phyloP scores from a whole-genome alignment of 2,797 vertebrate species.

The Sebastes kiyomatsui region DNA sequence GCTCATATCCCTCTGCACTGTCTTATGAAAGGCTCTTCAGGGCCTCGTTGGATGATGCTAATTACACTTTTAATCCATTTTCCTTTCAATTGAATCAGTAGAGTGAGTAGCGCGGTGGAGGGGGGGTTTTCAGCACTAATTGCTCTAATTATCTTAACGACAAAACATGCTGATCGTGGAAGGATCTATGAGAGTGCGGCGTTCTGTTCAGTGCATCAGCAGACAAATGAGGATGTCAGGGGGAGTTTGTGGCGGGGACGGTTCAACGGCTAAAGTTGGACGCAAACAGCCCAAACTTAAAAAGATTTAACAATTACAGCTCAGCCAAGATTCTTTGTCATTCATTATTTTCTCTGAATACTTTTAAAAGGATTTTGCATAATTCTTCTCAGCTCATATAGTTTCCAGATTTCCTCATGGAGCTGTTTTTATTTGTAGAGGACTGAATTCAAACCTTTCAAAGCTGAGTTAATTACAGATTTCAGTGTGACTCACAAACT shows the following conservation, averaged over 20 bases:
- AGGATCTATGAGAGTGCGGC: constrained; percentile 31
- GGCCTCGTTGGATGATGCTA: constrained; percentile 70
- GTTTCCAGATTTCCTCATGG: neutral
- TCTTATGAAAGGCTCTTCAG: constrained; percentile 75
- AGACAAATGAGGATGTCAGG: constrained; percentile 18
- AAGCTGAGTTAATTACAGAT: constrained; percentile 22
- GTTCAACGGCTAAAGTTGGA: neutral
- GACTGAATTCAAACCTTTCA: neutral
- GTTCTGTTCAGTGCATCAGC: constrained; percentile 2
- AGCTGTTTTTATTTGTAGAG: neutral
- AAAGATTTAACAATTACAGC: neutral
- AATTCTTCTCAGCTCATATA: neutral
- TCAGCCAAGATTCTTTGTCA: neutral
- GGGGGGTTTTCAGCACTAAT: constrained; percentile 61
- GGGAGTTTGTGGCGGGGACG: neutral
- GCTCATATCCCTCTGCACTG: constrained; percentile 67
- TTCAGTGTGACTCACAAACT: constrained; percentile 37
- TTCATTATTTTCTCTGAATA: neutral
- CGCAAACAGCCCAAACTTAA: neutral
- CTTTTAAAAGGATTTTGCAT: neutral
- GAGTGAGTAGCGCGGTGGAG: constrained; percentile 39
- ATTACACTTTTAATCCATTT: constrained; percentile 78
- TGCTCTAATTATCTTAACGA: constrained; percentile 71
- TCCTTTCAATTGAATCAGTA: constrained; percentile 56
- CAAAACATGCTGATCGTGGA: constrained; percentile 50